Evolutionary conservation across 2,113 vertebrate genomes (phyloP).

Genomic region (Pelmatolapia mariae): DNA sequence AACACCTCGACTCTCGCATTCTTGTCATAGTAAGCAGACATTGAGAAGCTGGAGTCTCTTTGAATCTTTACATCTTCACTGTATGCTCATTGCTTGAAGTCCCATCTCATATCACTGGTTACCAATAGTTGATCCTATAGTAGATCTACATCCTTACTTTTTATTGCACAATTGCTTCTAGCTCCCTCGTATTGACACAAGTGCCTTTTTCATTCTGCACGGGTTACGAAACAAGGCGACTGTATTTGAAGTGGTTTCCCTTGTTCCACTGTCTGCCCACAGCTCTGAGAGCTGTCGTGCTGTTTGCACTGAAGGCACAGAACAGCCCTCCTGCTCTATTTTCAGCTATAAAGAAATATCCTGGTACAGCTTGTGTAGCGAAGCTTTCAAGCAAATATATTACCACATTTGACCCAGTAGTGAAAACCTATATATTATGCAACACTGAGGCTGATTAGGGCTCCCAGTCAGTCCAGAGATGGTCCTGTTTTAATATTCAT

Average conservation of each 20-base stretch:
- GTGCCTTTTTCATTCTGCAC: not conserved
- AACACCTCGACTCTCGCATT: slow-evolving; percentile 80
- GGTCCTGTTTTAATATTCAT: not conserved
- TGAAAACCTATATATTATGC: not conserved
- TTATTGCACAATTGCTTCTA: not conserved
- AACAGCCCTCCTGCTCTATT: not conserved
- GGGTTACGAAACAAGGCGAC: not conserved
- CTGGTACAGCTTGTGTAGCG: not conserved
- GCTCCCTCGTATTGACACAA: not conserved
- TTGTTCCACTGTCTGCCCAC: not conserved
- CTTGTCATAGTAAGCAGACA: slow-evolving; percentile 80
- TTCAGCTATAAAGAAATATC: not conserved
- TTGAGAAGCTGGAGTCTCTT: not conserved
- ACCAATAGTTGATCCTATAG: not conserved
- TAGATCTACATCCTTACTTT: not conserved
- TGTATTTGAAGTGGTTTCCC: not conserved
- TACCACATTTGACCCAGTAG: not conserved
- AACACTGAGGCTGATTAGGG: not conserved
- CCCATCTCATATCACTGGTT: not conserved
- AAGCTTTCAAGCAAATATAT: not conserved
- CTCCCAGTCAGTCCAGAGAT: not conserved
- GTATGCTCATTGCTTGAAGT: not conserved
- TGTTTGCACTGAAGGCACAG: not conserved
- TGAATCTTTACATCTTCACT: not conserved
- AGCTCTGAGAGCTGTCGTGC: not conserved